Percentiles rank a stretch among this genome's conserved stretches.
Evolutionary conservation across 2,888 invertebrate species (phyloP).

Genomic region (Leucozona laternaria): DNA sequence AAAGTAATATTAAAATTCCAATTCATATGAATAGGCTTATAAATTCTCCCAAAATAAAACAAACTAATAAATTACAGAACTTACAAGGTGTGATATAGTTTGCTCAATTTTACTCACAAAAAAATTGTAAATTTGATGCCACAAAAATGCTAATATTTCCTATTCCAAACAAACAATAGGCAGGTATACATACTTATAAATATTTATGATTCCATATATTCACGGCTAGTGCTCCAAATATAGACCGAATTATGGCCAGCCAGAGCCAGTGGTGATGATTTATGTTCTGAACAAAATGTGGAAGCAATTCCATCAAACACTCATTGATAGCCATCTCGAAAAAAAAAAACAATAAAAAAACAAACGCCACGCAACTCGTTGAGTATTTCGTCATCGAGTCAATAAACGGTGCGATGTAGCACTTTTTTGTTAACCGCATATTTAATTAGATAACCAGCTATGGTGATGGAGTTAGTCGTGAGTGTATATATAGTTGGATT

Average conservation of each 20-base stretch:
- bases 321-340: constrained; percentile 28
- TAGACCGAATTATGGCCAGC: background rate
- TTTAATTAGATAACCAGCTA: constrained; percentile 27
- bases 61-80: background rate
- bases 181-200: no score
- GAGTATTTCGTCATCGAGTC: constrained; percentile 46
- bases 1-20: constrained; percentile 76
- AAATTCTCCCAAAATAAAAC: background rate
- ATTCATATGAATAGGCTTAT: background rate
- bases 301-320: background rate
- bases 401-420: constrained; percentile 42
- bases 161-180: background rate
- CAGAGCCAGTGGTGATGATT: constrained; percentile 32
- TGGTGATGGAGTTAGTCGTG: background rate
- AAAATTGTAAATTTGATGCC: constrained; percentile 12
- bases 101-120: background rate
- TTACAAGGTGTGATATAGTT: constrained; percentile 2
- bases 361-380: constrained; percentile 18
- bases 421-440: constrained; percentile 29
- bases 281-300: constrained; percentile 26
- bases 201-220: constrained; percentile 27
- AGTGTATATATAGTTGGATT: background rate
- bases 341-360: background rate
- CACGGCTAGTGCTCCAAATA: constrained; percentile 38
- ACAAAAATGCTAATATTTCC: constrained; percentile 23